phyloP scores from a whole-genome alignment of 2,113 vertebrate species.

The Plectropomus leopardus region DNA sequence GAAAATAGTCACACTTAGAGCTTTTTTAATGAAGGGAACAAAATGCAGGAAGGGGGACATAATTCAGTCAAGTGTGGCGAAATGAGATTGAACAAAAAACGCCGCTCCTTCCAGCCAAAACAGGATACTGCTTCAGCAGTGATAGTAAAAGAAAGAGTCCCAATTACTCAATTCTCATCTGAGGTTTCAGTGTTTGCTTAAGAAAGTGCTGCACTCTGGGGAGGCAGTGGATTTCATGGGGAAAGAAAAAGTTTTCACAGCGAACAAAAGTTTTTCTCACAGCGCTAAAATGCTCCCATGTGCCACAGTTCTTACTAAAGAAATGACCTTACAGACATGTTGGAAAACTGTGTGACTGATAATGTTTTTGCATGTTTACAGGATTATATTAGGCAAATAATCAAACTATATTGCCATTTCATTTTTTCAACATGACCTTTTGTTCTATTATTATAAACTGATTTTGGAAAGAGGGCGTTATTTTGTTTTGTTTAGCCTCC shows the following conservation, averaged over 20 bases:
- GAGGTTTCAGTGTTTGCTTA: slow-evolving; percentile 29
- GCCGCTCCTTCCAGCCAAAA: slow-evolving; percentile 72
- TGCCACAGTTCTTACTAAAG: background rate
- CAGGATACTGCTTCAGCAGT: slow-evolving; percentile 65
- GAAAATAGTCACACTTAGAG: slow-evolving; percentile 56
- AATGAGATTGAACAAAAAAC: slow-evolving; percentile 65
- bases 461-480: background rate
- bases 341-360: background rate
- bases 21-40: slow-evolving; percentile 72
- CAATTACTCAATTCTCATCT: slow-evolving; percentile 35
- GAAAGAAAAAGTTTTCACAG: background rate
- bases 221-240: background rate
- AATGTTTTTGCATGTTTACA: background rate
- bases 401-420: background rate
- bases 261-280: background rate
- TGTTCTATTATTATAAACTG: background rate
- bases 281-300: background rate
- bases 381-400: background rate
- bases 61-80: slow-evolving; percentile 54
- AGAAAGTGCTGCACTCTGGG: background rate
- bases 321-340: background rate
- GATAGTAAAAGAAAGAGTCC: slow-evolving; percentile 46
- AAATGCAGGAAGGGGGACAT: slow-evolving; percentile 68
- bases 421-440: background rate
- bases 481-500: background rate